These are phyloP conservation scores for Corydoras maculifer DNA, from an alignment of 2,113 vertebrate genomes.

Conservation along the genomic window DNA sequence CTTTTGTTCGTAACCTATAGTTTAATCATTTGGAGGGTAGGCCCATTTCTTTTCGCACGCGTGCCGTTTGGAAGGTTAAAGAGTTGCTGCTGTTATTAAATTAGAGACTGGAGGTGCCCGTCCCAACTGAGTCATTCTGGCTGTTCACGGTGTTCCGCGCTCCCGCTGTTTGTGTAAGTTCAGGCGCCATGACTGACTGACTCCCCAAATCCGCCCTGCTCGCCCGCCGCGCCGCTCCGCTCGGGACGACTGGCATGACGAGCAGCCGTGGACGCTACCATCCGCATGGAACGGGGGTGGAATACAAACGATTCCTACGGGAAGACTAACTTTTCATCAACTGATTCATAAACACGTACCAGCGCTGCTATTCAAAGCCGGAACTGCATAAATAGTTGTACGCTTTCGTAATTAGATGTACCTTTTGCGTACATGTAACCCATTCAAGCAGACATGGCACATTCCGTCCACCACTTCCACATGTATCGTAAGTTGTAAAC, in stretches of 20 bases:
- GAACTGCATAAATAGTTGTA: not conserved
- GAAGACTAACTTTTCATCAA: not conserved
- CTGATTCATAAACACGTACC: not conserved
- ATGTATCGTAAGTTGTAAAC: constrained; percentile 51
- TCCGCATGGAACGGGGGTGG: not conserved
- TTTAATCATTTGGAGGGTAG: too few species aligned
- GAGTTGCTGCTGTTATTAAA: not conserved
- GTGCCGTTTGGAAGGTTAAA: not conserved
- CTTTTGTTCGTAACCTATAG: too few species aligned
- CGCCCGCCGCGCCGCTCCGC: constrained; percentile 13
- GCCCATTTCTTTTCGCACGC: too few species aligned
- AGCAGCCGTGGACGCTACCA: constrained; percentile 66
- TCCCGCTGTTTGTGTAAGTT: not conserved
- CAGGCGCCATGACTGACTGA: constrained; percentile 17
- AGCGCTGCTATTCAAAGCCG: not conserved
- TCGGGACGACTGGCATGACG: constrained; percentile 59
- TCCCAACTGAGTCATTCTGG: not conserved
- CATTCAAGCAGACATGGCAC: constrained; percentile 20
- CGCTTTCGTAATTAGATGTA: not conserved
- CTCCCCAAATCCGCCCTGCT: constrained; percentile 15
- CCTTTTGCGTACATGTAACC: not conserved
- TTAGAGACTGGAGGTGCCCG: not conserved
- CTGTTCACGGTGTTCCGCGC: not conserved
- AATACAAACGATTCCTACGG: not conserved
- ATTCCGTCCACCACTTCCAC: constrained; percentile 48